Conservation (phyloP, 1,140 invertebrate genomes). For the Platyscapa corneri region DNA sequence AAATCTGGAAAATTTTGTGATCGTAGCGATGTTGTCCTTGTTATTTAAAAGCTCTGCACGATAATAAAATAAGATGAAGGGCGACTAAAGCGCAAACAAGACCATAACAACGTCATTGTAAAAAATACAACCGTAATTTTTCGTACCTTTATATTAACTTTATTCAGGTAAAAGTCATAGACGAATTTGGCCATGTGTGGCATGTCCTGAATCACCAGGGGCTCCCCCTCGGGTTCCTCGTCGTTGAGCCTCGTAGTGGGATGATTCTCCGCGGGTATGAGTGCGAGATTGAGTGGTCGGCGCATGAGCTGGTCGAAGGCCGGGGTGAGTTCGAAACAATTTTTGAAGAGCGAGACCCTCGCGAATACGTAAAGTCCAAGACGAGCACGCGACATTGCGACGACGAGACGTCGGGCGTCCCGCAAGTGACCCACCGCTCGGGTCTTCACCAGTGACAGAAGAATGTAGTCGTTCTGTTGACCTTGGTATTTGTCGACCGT, state of each 20-base stretch:
- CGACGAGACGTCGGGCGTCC: constrained; percentile 96
- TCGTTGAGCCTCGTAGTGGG: constrained; percentile 79
- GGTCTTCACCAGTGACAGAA: constrained; percentile 96
- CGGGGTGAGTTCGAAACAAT: constrained; percentile 96
- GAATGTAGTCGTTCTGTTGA: constrained; percentile 99
- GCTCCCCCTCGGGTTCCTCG: constrained; percentile 58
- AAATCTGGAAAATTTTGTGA: no score
- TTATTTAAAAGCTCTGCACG: no score
- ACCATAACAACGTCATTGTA: no score
- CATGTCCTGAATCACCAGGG: constrained; percentile 87
- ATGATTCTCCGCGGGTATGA: constrained; percentile 86
- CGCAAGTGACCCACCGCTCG: constrained; percentile 96
- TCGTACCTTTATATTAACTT: constrained; percentile 80
- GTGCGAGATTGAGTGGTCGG: constrained; percentile 84
- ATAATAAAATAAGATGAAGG: no score
- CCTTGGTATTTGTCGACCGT: constrained; percentile 99
- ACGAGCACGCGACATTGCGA: constrained; percentile 98
- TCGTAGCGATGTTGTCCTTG: no score
- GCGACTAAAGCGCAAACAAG: no score
- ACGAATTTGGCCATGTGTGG: constrained; percentile 94
- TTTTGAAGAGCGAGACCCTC: constrained; percentile 92
- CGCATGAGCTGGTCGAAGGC: constrained; percentile 91
- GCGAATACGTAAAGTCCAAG: constrained; percentile 98
- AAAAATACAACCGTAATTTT: no score
- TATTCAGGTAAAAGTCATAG: constrained; percentile 90